Evolutionary conservation across 2,888 invertebrate species (phyloP).

Genomic region (Chrysopilus asiliformis): DNA sequence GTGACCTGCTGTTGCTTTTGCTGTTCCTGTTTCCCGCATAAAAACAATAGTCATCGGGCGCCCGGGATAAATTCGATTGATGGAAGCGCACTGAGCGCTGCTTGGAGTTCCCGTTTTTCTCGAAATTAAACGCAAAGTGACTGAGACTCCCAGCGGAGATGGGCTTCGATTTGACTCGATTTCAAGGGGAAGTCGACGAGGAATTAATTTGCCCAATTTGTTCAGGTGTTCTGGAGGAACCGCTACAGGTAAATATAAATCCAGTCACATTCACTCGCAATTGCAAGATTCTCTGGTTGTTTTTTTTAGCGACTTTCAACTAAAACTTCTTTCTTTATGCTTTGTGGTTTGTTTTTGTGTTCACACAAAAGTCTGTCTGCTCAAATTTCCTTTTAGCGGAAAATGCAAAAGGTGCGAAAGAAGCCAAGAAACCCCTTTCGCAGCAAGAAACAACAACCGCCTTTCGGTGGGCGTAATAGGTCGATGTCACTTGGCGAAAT

Average conservation of each 20-base stretch:
- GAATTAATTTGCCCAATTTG: constrained; percentile 94
- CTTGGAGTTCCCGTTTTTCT: neutral
- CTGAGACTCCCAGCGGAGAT: too few relatives aligned
- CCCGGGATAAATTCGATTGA: neutral
- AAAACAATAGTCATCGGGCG: neutral
- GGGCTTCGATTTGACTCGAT: constrained; percentile 90
- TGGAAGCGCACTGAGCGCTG: neutral
- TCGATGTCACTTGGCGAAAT: too few relatives aligned
- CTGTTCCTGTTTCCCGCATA: too few relatives aligned
- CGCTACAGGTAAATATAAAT: constrained; percentile 61
- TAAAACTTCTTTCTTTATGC: too few relatives aligned
- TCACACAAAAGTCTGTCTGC: too few relatives aligned
- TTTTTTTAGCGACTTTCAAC: neutral
- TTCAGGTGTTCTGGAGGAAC: constrained; percentile 88
- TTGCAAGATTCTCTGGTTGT: neutral
- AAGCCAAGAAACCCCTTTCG: too few relatives aligned
- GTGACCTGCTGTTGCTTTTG: too few relatives aligned
- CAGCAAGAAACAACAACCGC: too few relatives aligned
- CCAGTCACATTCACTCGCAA: neutral
- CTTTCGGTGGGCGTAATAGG: too few relatives aligned
- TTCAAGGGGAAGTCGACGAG: constrained; percentile 93
- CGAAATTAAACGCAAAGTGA: constrained; percentile 3
- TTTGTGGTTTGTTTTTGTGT: too few relatives aligned
- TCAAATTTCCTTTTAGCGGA: too few relatives aligned
- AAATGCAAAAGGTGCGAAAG: too few relatives aligned